These are phyloP conservation scores for Arnoldichthys spilopterus DNA, from an alignment of 2,797 vertebrate species.

Conservation along the genomic window DNA sequence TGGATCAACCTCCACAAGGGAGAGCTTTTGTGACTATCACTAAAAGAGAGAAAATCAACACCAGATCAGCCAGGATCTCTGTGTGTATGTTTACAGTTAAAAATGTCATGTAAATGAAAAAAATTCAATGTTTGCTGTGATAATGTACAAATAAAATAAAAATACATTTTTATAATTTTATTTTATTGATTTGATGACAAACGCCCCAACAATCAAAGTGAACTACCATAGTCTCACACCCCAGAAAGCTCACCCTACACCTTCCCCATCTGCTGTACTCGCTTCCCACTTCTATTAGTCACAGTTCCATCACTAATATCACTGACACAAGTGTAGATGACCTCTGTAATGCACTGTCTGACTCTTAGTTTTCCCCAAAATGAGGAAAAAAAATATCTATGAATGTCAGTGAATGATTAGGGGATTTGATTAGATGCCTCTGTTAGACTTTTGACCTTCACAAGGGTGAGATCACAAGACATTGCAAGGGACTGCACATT, in stretches of 20 bases:
- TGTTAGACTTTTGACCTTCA: constrained; percentile 16
- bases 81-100: too few relatives aligned
- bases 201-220: not conserved
- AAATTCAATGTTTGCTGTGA: too few relatives aligned
- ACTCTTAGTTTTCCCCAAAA: not conserved
- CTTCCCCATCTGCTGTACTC: not conserved
- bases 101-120: too few relatives aligned
- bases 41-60: too few relatives aligned
- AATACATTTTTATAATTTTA: too few relatives aligned
- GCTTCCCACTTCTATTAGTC: not conserved
- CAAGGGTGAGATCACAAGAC: not conserved
- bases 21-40: too few relatives aligned
- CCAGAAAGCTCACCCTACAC: not conserved
- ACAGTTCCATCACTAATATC: not conserved
- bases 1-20: too few relatives aligned
- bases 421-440: not conserved
- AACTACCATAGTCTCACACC: not conserved
- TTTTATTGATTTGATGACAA: too few relatives aligned
- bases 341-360: not conserved
- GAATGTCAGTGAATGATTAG: not conserved
- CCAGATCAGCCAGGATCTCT: too few relatives aligned
- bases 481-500: not conserved
- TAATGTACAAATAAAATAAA: too few relatives aligned
- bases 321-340: not conserved
- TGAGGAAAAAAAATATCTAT: not conserved